Base-by-base conservation (phyloP, 2,888 invertebrate genomes). In the Colostygia pectinataria region DNA sequence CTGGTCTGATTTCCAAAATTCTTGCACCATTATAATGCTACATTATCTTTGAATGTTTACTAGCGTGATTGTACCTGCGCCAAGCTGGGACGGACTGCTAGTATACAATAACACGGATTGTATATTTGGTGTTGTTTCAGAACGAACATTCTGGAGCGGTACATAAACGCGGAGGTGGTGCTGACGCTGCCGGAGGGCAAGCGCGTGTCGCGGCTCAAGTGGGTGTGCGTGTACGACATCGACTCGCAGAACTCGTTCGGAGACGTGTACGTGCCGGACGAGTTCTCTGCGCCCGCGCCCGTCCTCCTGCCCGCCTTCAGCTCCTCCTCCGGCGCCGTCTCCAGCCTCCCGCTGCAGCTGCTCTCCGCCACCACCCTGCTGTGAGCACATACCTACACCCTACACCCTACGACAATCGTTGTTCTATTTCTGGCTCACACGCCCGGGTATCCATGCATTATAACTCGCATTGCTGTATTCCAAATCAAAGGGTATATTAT, bases 161-260 rank as follows among this genome's bases (percentile, higher is more conserved):
- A 97, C 76, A 94, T 95, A 69, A 96, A 96, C 73, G 95, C 94
- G 73, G 96, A 97, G 66, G 94, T 98, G 63, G 95, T 94, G 0
- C 83, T 98, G 12, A 92, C 93, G 1, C 83, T 98, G 48, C 97
- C 97, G 0, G 97, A 97, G 55, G 94, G 93, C 57, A 97, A 97
- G 80, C 96, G 95, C 77, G 92, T 98, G 52, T 95, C 95, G 0
- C 96, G 97, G 61, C 93, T 97, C 59, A 95, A 95, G 82, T 98
- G 98, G 98, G 91, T 98, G 47, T 95, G 97, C 0, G 92, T 98
- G 39, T 98, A 96, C 82, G 98, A 98, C 88, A 91, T 98, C 32
- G 93, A 93, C 63, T 94, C 93, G 70, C 96, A 97, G 92, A 96
- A 96, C 77, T 93, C 96, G 27, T 97, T 97, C 76, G 98, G 96